A percentile compares a stretch with the other conserved stretches of the same genome.
Conservation (phyloP, 2,113 vertebrate genomes). For the Passer domesticus region DNA sequence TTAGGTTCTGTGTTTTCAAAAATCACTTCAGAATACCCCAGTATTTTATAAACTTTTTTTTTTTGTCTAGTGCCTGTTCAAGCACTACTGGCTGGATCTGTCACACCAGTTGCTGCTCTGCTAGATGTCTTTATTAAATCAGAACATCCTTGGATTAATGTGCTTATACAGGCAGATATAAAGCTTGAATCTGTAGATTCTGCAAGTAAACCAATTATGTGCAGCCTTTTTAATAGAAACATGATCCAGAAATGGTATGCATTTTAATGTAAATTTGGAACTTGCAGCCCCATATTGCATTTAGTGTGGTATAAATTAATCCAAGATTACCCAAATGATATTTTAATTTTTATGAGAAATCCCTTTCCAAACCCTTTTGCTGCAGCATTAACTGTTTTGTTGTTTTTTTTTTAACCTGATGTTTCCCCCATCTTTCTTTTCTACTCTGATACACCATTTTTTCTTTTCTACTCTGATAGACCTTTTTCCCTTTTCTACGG, state of each 20-base stretch:
- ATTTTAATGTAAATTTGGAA: slow-evolving; percentile 9
- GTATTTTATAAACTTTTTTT: neutral
- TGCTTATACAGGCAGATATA: neutral
- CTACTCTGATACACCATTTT: neutral
- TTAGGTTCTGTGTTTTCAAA: slow-evolving; percentile 16
- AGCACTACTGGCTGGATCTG: neutral
- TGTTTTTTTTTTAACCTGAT: neutral
- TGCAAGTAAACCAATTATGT: neutral
- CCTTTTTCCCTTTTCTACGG: neutral
- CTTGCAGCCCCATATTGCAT: neutral
- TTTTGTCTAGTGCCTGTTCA: neutral
- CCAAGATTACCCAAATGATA: neutral
- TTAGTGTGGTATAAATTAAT: slow-evolving; percentile 32
- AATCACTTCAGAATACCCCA: neutral
- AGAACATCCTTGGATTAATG: slow-evolving; percentile 4
- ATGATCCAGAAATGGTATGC: neutral
- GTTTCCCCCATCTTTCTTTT: neutral
- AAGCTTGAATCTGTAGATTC: neutral
- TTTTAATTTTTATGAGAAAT: slow-evolving; percentile 42
- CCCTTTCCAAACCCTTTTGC: slow-evolving; percentile 2
- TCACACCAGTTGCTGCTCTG: neutral
- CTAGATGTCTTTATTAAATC: slow-evolving; percentile 2
- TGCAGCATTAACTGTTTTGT: neutral
- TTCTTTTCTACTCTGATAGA: neutral
- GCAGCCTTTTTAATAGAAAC: neutral